These are phyloP conservation scores for Notothenia rossii DNA, from an alignment of 2,113 vertebrate genomes.

Conservation along the genomic window DNA sequence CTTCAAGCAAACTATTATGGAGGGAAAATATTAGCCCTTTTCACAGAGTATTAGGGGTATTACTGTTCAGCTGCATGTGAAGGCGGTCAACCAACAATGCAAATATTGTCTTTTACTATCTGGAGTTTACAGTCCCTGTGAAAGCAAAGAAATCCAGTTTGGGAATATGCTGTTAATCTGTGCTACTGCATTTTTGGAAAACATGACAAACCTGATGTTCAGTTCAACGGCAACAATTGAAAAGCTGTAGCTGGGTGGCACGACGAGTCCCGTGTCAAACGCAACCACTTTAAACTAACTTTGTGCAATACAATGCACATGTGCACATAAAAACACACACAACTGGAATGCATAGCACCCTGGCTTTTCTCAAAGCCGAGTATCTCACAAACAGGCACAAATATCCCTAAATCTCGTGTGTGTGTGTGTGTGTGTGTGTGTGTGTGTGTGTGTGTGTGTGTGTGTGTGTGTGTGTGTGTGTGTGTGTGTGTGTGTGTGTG, in stretches of 20 bases:
- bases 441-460: background rate
- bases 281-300: conserved; percentile 21
- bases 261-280: conserved; percentile 46
- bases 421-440: background rate
- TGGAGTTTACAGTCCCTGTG: conserved; percentile 27
- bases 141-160: conserved; percentile 23
- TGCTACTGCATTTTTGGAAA: background rate
- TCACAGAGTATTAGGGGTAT: conserved; percentile 37
- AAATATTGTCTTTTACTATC: conserved; percentile 54
- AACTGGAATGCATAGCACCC: conserved; percentile 53
- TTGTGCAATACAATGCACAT: conserved; percentile 25
- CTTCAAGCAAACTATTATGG: conserved; percentile 41
- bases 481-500: background rate
- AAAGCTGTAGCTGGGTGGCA: conserved; percentile 50
- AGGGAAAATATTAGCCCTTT: conserved; percentile 34
- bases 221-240: conserved; percentile 26
- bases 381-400: conserved; percentile 46
- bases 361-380: conserved; percentile 28
- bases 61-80: conserved; percentile 33
- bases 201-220: conserved; percentile 19
- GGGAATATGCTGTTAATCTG: conserved; percentile 7
- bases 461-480: background rate
- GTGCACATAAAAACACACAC: conserved; percentile 14
- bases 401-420: background rate
- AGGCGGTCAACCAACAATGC: conserved; percentile 38